Percentiles rank a stretch among this genome's conserved stretches.
phyloP scores from a whole-genome alignment of 2,888 invertebrate genomes.

The Boloria selene region DNA sequence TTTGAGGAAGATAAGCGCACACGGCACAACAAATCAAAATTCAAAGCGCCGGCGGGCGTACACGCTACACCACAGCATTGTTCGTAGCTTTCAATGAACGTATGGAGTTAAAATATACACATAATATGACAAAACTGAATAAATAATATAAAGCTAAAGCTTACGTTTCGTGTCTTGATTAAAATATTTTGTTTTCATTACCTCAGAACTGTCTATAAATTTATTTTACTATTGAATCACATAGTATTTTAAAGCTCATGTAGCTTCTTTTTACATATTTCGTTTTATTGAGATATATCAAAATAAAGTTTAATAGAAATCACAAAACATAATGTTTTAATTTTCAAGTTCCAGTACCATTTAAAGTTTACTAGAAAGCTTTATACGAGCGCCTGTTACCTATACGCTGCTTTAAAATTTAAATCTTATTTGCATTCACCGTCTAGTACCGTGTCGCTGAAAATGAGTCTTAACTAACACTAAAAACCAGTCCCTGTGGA shows the following conservation, averaged over 20 bases:
- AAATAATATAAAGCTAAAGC: conserved; percentile 8
- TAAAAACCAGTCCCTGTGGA: conserved; percentile 57
- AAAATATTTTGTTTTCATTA: not conserved
- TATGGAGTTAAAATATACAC: conserved; percentile 14
- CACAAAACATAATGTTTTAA: conserved; percentile 12
- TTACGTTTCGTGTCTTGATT: not conserved
- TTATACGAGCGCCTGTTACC: conserved; percentile 42
- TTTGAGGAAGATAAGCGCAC: conserved; percentile 14
- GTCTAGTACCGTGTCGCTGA: conserved; percentile 56
- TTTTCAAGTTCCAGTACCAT: conserved; percentile 12
- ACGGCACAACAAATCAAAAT: conserved; percentile 21
- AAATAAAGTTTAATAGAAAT: conserved; percentile 10
- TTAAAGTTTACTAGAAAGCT: conserved; percentile 26
- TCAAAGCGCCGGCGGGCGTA: conserved; percentile 15
- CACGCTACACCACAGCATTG: conserved; percentile 11
- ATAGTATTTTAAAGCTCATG: no score
- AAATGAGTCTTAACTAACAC: conserved; percentile 64
- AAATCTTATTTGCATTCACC: conserved; percentile 76
- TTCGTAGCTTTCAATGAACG: conserved; percentile 16
- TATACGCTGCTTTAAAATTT: conserved; percentile 66
- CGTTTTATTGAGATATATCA: not conserved
- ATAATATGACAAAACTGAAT: conserved; percentile 4
- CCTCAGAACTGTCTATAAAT: not conserved
- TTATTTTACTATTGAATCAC: no score
- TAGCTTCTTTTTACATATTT: no score